Evolutionary conservation across 1,140 invertebrate genomes (phyloP), one percentile per base, ranked within the genome.

Genomic region (Drosophila oshimai): DNA sequence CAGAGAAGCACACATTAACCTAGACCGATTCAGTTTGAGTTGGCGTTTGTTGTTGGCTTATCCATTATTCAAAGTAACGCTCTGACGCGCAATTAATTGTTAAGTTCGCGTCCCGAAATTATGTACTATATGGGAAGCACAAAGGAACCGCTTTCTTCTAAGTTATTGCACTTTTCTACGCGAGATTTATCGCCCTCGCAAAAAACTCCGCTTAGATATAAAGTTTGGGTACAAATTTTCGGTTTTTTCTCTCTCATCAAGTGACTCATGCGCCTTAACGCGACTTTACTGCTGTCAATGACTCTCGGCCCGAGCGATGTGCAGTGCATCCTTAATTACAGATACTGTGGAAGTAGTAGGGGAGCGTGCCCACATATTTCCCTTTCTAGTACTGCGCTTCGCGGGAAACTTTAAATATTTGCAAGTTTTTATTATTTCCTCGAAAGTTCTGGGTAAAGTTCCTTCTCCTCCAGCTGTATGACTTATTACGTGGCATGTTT

Each of bases 321-420:
- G 81, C 73, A 81, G 55, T 62, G 81, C 76, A 86, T 86, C 81
- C 81, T 87, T 87, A 86, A 86, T 86, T 79, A 79, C 65, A 68
- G 34, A 53, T 24, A 36, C 47, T 45, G 37, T 36, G 26, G 12
- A n/a, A 20, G 10, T 17, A 24, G 9, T 2, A 28, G 18, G 20
- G 9, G 6, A 37, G 24, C 6, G 1, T 12, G 22, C 17, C 39
- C 17, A 24, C 37, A 50, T 29, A 61, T 9, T 13, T 6, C 29
- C 13, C 58, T 20, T 55, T 31, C 24, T 39, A 60, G 12, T 24
- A 20, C 55, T 55, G 17, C n/a, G 33, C 44, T 20, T 24, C 17
- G 9, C 6, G 24, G n/a, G 10, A 67, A 31, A 37, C 44, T 1
- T 54, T 24, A 69, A 57, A 51, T 61, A 71, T 80, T 75, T 22